phyloP scores from a whole-genome alignment of 2,888 invertebrate genomes.

The Bellardia pandia region DNA sequence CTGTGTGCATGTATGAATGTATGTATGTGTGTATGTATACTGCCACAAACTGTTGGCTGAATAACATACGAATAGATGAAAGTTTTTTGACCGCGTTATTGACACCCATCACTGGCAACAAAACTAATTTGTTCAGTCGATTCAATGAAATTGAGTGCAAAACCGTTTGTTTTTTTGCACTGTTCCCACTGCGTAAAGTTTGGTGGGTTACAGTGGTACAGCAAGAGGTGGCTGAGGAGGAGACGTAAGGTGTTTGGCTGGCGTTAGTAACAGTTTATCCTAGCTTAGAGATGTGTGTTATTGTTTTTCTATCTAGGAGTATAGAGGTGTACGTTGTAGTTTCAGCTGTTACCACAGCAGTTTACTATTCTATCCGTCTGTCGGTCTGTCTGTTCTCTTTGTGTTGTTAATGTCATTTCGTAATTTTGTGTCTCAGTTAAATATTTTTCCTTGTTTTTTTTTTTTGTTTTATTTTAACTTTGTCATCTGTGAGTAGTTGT shows the following conservation, averaged over 20 bases:
- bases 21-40: no score
- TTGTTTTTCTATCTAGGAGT: slow-evolving; percentile 51
- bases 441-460: slow-evolving; percentile 28
- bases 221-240: background rate
- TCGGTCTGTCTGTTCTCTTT: slow-evolving; percentile 29
- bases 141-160: slow-evolving; percentile 80
- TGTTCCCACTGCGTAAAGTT: slow-evolving; percentile 26
- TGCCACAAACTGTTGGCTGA: slow-evolving; percentile 5
- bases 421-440: slow-evolving; percentile 52
- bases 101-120: slow-evolving; percentile 74
- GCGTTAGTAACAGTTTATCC: slow-evolving; percentile 43
- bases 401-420: slow-evolving; percentile 61
- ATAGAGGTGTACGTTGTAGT: slow-evolving; percentile 26
- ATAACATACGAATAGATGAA: slow-evolving; percentile 28
- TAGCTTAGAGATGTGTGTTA: slow-evolving; percentile 11
- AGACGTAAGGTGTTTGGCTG: slow-evolving; percentile 33
- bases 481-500: slow-evolving; percentile 55
- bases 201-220: background rate
- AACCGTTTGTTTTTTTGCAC: slow-evolving; percentile 74
- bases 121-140: slow-evolving; percentile 78
- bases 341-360: slow-evolving; percentile 61
- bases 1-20: no score
- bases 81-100: slow-evolving; percentile 71
- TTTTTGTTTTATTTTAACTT: slow-evolving; percentile 43
- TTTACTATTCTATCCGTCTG: slow-evolving; percentile 12